phyloP scores from a whole-genome alignment of 1,140 invertebrate genomes.

The Neuroterus valhalla region DNA sequence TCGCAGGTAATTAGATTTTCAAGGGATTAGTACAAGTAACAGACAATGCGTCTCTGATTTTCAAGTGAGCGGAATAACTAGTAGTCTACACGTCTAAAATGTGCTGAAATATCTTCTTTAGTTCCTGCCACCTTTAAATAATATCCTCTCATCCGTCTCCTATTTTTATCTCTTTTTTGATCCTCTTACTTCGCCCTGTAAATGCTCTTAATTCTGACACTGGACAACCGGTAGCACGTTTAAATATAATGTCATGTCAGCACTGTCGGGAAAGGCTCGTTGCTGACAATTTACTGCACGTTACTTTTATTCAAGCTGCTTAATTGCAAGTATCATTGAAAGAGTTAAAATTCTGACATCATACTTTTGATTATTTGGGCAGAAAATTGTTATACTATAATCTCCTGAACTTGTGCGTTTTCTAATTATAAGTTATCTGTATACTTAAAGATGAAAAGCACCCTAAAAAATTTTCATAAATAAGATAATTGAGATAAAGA shows the following conservation, averaged over 20 bases:
- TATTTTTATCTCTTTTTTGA: slow-evolving; percentile 12
- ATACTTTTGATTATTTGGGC: too few species aligned
- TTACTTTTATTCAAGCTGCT: too few species aligned
- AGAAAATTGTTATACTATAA: too few species aligned
- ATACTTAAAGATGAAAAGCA: neutral
- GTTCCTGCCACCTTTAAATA: slow-evolving; percentile 35
- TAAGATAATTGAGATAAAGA: too few species aligned
- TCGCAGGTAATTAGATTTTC: slow-evolving; percentile 56
- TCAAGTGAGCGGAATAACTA: slow-evolving; percentile 35
- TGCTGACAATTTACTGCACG: slow-evolving; percentile 10
- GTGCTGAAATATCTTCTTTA: slow-evolving; percentile 39
- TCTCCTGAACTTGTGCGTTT: too few species aligned
- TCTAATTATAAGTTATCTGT: too few species aligned
- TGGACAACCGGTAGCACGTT: slow-evolving; percentile 14
- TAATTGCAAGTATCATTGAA: neutral
- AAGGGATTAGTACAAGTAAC: slow-evolving; percentile 52
- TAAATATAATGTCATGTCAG: slow-evolving; percentile 43
- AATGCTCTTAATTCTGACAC: slow-evolving; percentile 33
- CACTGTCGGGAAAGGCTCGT: slow-evolving; percentile 32
- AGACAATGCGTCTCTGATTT: slow-evolving; percentile 46
- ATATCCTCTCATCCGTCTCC: slow-evolving; percentile 18
- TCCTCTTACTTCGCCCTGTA: slow-evolving; percentile 22
- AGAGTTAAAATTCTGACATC: neutral
- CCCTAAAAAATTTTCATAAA: neutral
- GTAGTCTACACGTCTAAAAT: slow-evolving; percentile 35